Evolutionary conservation across 2,113 vertebrate species (phyloP).

Genomic region (Mirounga angustirostris): DNA sequence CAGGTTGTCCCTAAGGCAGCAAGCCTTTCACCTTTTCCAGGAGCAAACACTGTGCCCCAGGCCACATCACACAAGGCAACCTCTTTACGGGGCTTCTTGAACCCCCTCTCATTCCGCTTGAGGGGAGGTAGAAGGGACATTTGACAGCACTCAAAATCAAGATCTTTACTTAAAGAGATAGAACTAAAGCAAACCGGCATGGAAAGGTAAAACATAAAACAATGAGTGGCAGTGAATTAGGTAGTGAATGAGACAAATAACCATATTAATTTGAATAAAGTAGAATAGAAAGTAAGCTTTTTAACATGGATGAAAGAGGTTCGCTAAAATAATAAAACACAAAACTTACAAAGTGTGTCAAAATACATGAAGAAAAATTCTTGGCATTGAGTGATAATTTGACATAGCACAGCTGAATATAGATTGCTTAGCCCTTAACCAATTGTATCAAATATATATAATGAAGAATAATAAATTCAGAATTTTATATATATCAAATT

Average conservation of each 20-base stretch:
- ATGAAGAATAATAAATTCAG: neutral
- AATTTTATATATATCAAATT: slow-evolving; percentile 12
- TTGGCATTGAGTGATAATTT: neutral
- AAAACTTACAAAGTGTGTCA: neutral
- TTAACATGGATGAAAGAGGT: neutral
- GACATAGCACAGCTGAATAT: neutral
- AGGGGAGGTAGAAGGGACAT: neutral
- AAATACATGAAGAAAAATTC: slow-evolving; percentile 10
- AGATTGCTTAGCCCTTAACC: neutral
- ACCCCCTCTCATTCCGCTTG: neutral
- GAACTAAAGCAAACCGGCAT: neutral
- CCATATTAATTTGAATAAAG: neutral
- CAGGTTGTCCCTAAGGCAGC: neutral
- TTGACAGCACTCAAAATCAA: neutral
- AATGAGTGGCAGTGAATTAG: neutral
- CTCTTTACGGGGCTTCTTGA: neutral
- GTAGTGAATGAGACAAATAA: neutral
- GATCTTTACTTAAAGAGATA: neutral
- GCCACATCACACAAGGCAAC: neutral
- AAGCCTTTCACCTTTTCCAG: neutral
- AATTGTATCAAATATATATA: neutral
- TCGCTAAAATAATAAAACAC: neutral
- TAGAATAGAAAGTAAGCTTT: neutral
- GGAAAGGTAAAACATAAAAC: neutral
- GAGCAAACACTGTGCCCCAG: neutral